Base-by-base conservation (phyloP, 1,140 invertebrate genomes). In the Elymnias hypermnestra region DNA sequence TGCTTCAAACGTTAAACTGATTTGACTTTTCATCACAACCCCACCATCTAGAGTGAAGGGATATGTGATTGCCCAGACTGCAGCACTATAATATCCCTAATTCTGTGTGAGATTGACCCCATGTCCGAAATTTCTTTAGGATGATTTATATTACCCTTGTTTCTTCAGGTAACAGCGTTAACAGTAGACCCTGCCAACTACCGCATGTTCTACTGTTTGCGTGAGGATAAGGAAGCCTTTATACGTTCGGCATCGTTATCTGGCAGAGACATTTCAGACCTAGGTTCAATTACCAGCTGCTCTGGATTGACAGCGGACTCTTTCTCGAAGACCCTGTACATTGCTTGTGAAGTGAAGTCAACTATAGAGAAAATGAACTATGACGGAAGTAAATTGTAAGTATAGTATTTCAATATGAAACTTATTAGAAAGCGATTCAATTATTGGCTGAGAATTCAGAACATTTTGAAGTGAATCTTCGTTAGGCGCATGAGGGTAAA, bases 231-330 rank as follows among this genome's bases (percentile, higher is more conserved):
- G 1, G 65, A 65, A 9, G 62, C 65, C 0, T 37, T 57, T 3
- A 41, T 78, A 0, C 56, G 63, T 37, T 63, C 67, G 1, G 61
- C 65, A 0, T 51, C 60, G 0, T 38, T 78, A 4, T 37, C 44
- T 5, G 77, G 74, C 0, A 35, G 46, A 0, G 12, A 50, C 3
- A 37, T 52, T 0, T 13, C 33, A 0, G 56, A 71, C 26, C 23
- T 78, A 18, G 46, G 49, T 0, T 43, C 53, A 0, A 48, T 63
- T 0, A 17, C 39, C 0, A 63, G 90, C 62, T 90, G 94, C 7
- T 88, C 87, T 1, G 91, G 91, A 0, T 52, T 96, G 0, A 86
- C 92, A 0, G 87, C 89, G 19, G 93, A 95, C 84, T 83, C 89
- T 35, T 87, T 91, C 44, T 90, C 88, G 45, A 84, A 88, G 46